A percentile compares a stretch with the other conserved stretches of the same genome.
Evolutionary conservation across 2,888 invertebrate species (phyloP).

Genomic region (Cephus rjabovi): DNA sequence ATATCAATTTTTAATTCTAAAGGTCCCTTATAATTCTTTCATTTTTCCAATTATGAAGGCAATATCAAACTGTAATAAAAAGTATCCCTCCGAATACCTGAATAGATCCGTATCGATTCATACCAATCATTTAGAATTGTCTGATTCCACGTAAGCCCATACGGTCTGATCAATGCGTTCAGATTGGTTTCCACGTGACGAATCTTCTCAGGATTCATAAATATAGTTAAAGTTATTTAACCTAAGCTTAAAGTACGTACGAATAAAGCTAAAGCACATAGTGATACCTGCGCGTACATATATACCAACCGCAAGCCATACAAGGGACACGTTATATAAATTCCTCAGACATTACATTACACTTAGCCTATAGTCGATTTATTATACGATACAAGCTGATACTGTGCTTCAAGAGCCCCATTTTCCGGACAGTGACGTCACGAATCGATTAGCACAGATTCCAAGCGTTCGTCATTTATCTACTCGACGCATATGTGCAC

Average conservation of each 20-base stretch:
- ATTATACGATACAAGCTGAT: not conserved
- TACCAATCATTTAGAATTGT: not conserved
- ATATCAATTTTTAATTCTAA: not conserved
- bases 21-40: not conserved
- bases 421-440: not conserved
- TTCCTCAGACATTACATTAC: not conserved
- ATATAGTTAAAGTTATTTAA: not conserved
- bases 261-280: not conserved
- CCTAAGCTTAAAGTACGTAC: not conserved
- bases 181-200: not conserved
- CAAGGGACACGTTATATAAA: not conserved
- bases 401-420: not conserved
- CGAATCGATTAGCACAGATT: not conserved
- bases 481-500: not conserved
- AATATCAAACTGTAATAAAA: not conserved
- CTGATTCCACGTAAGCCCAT: not conserved
- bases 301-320: not conserved
- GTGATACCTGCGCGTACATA: not conserved
- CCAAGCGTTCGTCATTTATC: not conserved
- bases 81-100: not conserved
- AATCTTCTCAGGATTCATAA: not conserved
- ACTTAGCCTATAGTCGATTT: not conserved
- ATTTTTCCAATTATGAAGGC: not conserved
- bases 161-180: not conserved
- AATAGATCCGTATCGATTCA: not conserved